Conservation (phyloP, 2,888 invertebrate species). For the Tubulanus polymorphus region DNA sequence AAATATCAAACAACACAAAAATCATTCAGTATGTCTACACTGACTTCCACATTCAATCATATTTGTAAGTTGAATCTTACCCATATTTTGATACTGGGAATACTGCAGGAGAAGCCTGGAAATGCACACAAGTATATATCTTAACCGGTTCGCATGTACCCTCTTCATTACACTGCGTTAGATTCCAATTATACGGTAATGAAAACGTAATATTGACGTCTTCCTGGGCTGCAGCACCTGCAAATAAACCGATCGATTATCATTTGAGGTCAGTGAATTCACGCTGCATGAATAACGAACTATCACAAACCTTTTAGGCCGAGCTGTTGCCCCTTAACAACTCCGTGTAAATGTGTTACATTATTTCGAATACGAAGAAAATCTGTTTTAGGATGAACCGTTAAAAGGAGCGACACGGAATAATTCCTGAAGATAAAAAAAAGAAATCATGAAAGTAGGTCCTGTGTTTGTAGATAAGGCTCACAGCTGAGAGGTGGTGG, state of each 20-base stretch:
- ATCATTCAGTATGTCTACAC: neutral
- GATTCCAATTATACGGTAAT: slow-evolving; percentile 40
- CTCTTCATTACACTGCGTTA: slow-evolving; percentile 25
- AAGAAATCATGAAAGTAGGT: too few relatives aligned
- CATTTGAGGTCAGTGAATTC: slow-evolving; percentile 1
- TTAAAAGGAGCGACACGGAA: slow-evolving; percentile 38
- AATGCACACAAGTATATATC: slow-evolving; percentile 39
- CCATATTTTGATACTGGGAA: slow-evolving; percentile 41
- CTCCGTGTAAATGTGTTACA: slow-evolving; percentile 32
- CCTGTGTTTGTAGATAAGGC: too few relatives aligned
- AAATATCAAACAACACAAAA: neutral
- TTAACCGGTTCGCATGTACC: slow-evolving; percentile 26
- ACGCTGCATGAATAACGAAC: too few relatives aligned
- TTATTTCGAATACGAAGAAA: slow-evolving; percentile 39
- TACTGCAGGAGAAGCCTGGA: slow-evolving; percentile 36
- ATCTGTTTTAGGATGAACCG: slow-evolving; percentile 33
- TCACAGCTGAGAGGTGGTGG: too few relatives aligned
- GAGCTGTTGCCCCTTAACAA: slow-evolving; percentile 31
- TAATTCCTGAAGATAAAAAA: slow-evolving; percentile 33
- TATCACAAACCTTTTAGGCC: slow-evolving; percentile 31
- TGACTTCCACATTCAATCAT: neutral
- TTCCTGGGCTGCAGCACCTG: slow-evolving; percentile 29
- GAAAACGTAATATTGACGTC: slow-evolving; percentile 37
- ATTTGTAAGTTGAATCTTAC: neutral
- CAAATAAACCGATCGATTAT: slow-evolving; percentile 12